Percentiles rank a stretch among this genome's conserved stretches.
Evolutionary conservation across 2,113 vertebrate genomes (phyloP).

Genomic region (Oncorhynchus kisutch): DNA sequence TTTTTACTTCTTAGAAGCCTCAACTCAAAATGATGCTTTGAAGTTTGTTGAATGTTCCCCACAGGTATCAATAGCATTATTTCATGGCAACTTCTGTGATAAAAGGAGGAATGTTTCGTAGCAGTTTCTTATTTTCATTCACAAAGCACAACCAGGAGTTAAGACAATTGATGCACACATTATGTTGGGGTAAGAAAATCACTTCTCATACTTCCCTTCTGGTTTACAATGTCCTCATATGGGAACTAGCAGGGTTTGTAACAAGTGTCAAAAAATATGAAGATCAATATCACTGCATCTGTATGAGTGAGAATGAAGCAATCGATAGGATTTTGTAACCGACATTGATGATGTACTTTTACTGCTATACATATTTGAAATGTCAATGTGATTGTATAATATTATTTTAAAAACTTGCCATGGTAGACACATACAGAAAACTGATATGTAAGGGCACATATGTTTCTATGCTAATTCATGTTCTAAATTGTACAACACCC

Average conservation of each 20-base stretch:
- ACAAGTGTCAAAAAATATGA: neutral
- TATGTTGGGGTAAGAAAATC: no score
- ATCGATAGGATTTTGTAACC: neutral
- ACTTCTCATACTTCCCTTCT: no score
- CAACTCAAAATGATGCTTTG: neutral
- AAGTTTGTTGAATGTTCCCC: neutral
- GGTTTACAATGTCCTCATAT: no score
- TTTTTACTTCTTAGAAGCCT: neutral
- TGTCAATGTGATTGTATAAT: slow-evolving; percentile 20
- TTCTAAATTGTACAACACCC: neutral
- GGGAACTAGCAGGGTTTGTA: no score
- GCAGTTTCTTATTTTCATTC: neutral
- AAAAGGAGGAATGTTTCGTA: neutral
- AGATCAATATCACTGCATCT: neutral
- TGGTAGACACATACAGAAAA: slow-evolving; percentile 3
- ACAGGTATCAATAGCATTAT: no score
- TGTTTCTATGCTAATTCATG: slow-evolving; percentile 34
- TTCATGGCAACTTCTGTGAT: neutral
- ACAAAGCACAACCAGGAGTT: slow-evolving; percentile 18
- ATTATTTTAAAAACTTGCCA: slow-evolving; percentile 9
- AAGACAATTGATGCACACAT: no score
- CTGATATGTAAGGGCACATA: slow-evolving; percentile 1
- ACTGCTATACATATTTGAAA: slow-evolving; percentile 26
- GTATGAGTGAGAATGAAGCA: neutral
- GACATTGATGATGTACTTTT: slow-evolving; percentile 23